Evolutionary conservation across 2,113 vertebrate species (phyloP), one percentile per base, ranked within the genome.

Genomic region (Amblyopsis rosae): DNA sequence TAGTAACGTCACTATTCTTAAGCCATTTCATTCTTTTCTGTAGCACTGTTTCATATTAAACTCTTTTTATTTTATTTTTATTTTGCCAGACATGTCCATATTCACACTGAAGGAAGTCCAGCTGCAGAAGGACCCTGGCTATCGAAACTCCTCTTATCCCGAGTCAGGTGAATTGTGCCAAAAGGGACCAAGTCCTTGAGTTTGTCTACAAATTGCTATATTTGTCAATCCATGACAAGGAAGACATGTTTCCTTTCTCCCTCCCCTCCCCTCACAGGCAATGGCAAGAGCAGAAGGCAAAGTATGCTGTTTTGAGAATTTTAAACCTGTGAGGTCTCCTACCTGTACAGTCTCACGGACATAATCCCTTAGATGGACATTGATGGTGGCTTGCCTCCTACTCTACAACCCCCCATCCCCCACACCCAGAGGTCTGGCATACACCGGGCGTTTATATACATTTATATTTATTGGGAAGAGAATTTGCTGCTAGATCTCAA

Each of bases 81-180:
- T 45, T 46, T 67, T 72, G 93, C 56, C 90, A 98, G 96, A 89
- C 89, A 85, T 94, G 82, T 98, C 96, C 85, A 95, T 98, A 94
- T 98, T 98, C 91, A 97, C 95, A 88, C 92, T 97, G 94, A 98
- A 96, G 93, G 96, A 98, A 88, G 94, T 98, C 88, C 95, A 96
- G 32, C 81, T 98, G 87, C 96, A 98, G 88, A 96, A 94, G 91
- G 96, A 98, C 85, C 96, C 95, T 16, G 96, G 96, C 88, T 97
- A 96, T 92, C 93, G 96, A 92, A 98, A 94, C 92, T 95, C 96
- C 63, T 94, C 95, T 62, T 96, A 96, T 82, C 94, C 95, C 33
- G 96, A 98, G 86, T 94, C 95, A 90, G 96, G 96, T 98, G 91
- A 85, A 72, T 59, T 70, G 47, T 26, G 19, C 59, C 9, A 12